Base-by-base conservation (phyloP, 2,797 vertebrate genomes). In the Lutjanus argentimaculatus region DNA sequence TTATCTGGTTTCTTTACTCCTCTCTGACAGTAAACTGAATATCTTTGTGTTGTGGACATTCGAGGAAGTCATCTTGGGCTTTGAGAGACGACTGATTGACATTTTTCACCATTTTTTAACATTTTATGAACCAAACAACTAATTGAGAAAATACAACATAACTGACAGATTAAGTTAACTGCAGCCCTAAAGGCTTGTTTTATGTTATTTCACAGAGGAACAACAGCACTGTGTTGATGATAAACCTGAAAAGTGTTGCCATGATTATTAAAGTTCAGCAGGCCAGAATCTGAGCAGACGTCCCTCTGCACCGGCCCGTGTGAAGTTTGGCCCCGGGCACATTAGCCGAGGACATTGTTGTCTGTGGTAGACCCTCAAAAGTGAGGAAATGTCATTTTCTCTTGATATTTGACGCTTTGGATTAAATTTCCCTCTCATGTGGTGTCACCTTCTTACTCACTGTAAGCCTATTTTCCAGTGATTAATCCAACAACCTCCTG, bases 381-480 rank as follows among this genome's bases (percentile, higher is more conserved):
- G 11, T 48, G 61, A 72, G 56, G 56, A 55, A 65, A 77, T 55
- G 59, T 69, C 55, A 73, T 48, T 67, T 71, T 56, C 45, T 73
- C 62, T 55, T 62, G 46, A 82, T 66, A 80, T 66, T 67, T 73
- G 40, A 67, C 13, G 6, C 56, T 64, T 46, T 16, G 64, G 77
- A 74, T 75, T 45, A 64, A 40, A 64, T 59, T 43, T 56, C 57
- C 67, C 22, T 57, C 59, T 52, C 51, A 4, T 22, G 80, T 17
- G 17, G 22, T 5, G 52, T 79, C 52, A 49, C 79, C 43, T 61
- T 53, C 55, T 79, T 77, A 3, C 75, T 80, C 67, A 13, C 17
- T 13, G 36, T 65, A 76, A 73, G 57, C 53, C 75, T 53, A 8
- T 85, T 87, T 86, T 68, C 77, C 75, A 49, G 70, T 43, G 66